Conservation (phyloP, 92 coral and sea anemone species). For the Paramuricea clavata region DNA sequence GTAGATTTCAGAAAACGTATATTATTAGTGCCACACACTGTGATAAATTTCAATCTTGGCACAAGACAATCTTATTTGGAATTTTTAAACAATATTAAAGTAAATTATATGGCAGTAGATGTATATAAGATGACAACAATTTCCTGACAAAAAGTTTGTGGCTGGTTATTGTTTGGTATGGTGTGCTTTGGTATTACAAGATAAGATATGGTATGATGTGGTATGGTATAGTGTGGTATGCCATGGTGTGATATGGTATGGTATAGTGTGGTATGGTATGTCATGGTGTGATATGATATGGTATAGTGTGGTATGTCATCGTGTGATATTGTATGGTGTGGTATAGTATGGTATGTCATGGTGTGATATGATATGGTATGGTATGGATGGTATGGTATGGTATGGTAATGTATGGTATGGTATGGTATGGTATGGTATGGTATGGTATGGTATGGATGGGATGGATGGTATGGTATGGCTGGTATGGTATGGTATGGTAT, state of each 20-base stretch:
- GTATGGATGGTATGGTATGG: too few relatives aligned
- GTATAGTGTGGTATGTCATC: background rate
- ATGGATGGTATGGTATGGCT: background rate
- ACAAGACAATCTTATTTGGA: too few relatives aligned
- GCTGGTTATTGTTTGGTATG: background rate
- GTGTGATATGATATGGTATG: background rate
- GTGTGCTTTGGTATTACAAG: background rate
- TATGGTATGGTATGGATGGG: too few relatives aligned
- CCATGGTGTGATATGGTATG: background rate
- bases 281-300: background rate
- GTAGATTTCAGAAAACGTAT: too few relatives aligned
- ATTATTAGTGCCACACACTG: too few relatives aligned
- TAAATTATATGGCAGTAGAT: too few relatives aligned
- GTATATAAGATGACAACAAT: too few relatives aligned
- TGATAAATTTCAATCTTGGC: too few relatives aligned
- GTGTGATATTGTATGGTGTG: background rate
- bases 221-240: background rate
- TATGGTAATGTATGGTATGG: too few relatives aligned
- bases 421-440: too few relatives aligned
- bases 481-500: background rate
- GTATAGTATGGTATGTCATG: background rate
- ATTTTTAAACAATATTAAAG: too few relatives aligned
- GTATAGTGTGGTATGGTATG: background rate
- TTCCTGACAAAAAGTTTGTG: too few relatives aligned
- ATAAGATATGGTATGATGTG: background rate